These are phyloP conservation scores for Caenorhabditis briggsae DNA, from an alignment of 1,140 invertebrate species.

Conservation along the genomic window DNA sequence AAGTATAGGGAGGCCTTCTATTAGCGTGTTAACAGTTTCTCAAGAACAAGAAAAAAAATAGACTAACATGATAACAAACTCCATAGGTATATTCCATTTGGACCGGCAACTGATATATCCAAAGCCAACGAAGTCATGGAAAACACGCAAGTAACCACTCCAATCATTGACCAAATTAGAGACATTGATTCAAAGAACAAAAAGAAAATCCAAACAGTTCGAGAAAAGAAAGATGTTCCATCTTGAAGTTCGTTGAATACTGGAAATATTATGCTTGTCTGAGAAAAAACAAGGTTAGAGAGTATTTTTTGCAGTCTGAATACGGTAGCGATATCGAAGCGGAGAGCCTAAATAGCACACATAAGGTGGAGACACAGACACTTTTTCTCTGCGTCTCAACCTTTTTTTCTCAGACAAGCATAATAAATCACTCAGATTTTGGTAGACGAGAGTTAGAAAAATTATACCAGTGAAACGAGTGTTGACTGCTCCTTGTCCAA, in stretches of 20 bases:
- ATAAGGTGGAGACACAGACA: too few species aligned
- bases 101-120: conserved; percentile 21
- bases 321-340: too few species aligned
- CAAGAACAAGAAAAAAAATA: neutral
- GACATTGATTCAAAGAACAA: conserved; percentile 48
- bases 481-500: conserved; percentile 24
- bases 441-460: neutral
- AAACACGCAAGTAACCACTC: conserved; percentile 33
- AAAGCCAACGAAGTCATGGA: conserved; percentile 41
- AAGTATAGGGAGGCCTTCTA: too few species aligned
- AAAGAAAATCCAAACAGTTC: conserved; percentile 45
- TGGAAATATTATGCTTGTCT: too few species aligned
- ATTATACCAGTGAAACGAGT: conserved; percentile 3
- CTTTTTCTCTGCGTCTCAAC: too few species aligned
- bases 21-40: too few species aligned
- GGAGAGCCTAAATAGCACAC: too few species aligned
- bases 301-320: too few species aligned
- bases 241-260: conserved; percentile 43
- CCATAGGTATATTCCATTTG: conserved; percentile 49
- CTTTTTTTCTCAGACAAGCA: too few species aligned
- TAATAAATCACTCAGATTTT: too few species aligned
- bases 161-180: conserved; percentile 48
- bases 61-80: conserved; percentile 41
- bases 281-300: too few species aligned
- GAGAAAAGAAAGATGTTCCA: conserved; percentile 27